phyloP scores from a whole-genome alignment of 2,113 vertebrate species.

The Sphaerodactylus townsendi region DNA sequence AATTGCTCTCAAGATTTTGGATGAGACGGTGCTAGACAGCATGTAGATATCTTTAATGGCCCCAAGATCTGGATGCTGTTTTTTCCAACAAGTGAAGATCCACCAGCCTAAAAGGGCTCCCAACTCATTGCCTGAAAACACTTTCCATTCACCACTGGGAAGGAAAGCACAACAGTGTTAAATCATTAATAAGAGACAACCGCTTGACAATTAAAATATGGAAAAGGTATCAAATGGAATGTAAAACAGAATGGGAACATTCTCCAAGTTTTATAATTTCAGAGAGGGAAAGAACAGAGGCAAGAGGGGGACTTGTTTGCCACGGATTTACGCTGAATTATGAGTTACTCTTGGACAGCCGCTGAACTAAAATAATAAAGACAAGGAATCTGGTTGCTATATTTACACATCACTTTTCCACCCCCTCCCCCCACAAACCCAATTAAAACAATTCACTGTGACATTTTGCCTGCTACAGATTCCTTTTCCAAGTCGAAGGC shows the following conservation, averaged over 20 bases:
- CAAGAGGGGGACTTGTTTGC: neutral
- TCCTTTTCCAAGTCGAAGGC: no score
- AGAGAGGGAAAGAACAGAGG: neutral
- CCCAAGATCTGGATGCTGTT: slow-evolving; percentile 70
- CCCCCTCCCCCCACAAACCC: no score
- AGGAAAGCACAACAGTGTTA: neutral
- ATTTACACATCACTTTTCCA: no score
- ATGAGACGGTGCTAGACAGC: slow-evolving; percentile 96
- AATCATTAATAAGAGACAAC: neutral
- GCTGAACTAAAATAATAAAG: neutral
- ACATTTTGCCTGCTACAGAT: no score
- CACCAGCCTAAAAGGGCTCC: slow-evolving; percentile 96
- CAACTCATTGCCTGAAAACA: slow-evolving; percentile 94
- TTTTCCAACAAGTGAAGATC: slow-evolving; percentile 92
- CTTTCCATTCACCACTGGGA: slow-evolving; percentile 88
- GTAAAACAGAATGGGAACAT: slow-evolving; percentile 6
- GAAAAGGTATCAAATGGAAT: neutral
- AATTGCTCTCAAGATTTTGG: slow-evolving; percentile 94
- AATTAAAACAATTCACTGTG: no score
- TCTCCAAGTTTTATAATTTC: neutral
- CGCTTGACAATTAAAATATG: neutral
- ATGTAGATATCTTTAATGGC: slow-evolving; percentile 89
- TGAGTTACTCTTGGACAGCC: neutral
- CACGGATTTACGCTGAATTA: neutral
- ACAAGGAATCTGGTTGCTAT: no score